These are phyloP conservation scores for Salpingus planirostris DNA, from an alignment of 2,888 invertebrate genomes.

Conservation along the genomic window DNA sequence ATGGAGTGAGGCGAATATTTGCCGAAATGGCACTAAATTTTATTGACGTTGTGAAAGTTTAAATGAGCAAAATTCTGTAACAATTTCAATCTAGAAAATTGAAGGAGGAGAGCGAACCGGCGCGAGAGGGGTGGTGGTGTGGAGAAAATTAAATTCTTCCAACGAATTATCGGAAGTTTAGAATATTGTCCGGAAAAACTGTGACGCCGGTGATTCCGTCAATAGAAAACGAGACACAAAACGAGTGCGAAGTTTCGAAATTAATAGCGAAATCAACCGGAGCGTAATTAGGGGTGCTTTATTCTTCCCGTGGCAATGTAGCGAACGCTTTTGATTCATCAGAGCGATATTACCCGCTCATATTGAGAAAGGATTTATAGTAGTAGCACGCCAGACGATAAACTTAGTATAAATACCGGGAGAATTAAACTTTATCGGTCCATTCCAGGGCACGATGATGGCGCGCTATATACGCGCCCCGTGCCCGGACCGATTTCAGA, in stretches of 20 bases:
- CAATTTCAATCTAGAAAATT: constrained; percentile 7
- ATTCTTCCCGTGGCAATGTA: constrained; percentile 6
- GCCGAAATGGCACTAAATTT: constrained; percentile 8
- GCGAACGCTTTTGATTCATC: constrained; percentile 8
- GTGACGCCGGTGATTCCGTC: too few species aligned
- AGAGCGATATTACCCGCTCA: constrained; percentile 8
- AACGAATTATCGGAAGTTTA: constrained; percentile 1
- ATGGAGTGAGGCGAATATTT: constrained; percentile 5
- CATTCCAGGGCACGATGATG: too few species aligned
- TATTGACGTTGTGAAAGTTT: constrained; percentile 7
- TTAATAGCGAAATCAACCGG: too few species aligned
- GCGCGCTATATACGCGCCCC: too few species aligned
- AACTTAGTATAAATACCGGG: constrained; percentile 10
- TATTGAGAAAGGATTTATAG: constrained; percentile 10
- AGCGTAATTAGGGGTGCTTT: too few species aligned
- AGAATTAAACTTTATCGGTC: constrained; percentile 20
- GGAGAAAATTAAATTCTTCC: constrained; percentile 4
- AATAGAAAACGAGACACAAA: too few species aligned
- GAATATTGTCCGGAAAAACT: too few species aligned
- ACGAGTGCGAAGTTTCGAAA: too few species aligned
- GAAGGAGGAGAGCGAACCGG: background rate
- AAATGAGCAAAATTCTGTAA: constrained; percentile 6
- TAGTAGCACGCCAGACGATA: constrained; percentile 11
- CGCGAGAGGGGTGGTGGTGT: background rate
- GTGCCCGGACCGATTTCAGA: too few species aligned